Evolutionary conservation across 2,113 vertebrate genomes (phyloP).

Genomic region (Axis porcinus): DNA sequence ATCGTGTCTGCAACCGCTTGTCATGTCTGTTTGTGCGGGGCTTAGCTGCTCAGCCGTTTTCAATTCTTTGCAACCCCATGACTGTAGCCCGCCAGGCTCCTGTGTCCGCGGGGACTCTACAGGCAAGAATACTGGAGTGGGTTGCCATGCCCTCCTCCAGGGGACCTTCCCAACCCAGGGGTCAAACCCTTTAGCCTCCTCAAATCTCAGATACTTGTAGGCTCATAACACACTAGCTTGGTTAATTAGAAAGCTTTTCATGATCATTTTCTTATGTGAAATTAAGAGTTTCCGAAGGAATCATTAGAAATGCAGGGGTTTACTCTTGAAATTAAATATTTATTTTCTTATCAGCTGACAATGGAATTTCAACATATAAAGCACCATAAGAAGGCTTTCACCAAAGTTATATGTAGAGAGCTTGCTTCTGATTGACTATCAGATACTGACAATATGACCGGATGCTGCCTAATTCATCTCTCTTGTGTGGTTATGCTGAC

Average conservation of each 20-base stretch:
- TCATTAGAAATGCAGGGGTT: neutral
- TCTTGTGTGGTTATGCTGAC: neutral
- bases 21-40: accelerated
- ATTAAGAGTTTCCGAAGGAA: neutral
- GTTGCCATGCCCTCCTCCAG: neutral
- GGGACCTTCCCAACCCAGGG: neutral
- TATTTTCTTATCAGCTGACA: neutral
- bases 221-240: neutral
- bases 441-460: neutral
- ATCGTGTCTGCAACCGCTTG: accelerated
- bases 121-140: neutral
- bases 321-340: neutral
- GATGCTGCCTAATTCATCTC: neutral
- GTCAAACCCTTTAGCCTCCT: neutral
- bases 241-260: neutral
- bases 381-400: neutral
- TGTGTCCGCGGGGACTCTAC: neutral
- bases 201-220: neutral
- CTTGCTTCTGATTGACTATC: neutral
- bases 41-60: neutral
- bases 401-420: neutral
- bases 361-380: neutral
- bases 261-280: neutral
- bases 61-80: neutral
- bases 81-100: neutral